Base-by-base conservation (phyloP, 2,113 vertebrate species). In the Zeus faber region DNA sequence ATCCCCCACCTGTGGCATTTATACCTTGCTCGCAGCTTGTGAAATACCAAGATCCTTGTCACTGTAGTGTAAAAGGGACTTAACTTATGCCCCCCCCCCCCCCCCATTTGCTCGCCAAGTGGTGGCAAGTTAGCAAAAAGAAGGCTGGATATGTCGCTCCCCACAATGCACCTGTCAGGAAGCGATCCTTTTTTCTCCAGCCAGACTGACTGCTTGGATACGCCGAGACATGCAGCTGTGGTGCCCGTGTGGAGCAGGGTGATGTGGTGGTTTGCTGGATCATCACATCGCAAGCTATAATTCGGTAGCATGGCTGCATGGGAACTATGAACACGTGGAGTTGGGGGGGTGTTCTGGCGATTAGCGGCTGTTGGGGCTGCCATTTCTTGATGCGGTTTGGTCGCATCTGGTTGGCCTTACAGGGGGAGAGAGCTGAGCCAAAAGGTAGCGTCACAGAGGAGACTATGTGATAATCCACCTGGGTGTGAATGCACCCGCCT, bases 81-180 rank as follows among this genome's bases (percentile, higher is more conserved):
- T 90, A 86, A 72, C 80, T 89, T 71, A 68, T 62, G 52, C 31
- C 23, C 54, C 49, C 13, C 56, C 41, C 53, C 64, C 64, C 62
- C 76, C 50, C 72, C 52, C 5, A 21, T 55, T 68, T 56, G 23
- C 70, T 49, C 31, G 13, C 33, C 20, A 37, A 25, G 48, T 4
- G 33, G 37, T 53, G 60, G 44, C 18, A 49, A 81, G 58, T 86
- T 78, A 75, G 81, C 63, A 1, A 65, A 81, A 80, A 80, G n/a
- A n/a, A 77, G 31, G 59, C 61, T 58, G 16, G 56, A 71, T 46
- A 65, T 72, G 76, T 40, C 74, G 70, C 62, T 78, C 23, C 72
- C 60, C 77, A 65, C 72, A 70, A 58, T 39, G 29, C 80, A 84
- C 82, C 82, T 88, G 83, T 69, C 72, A 68, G 71, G 56, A 82